Base-by-base conservation (phyloP, 2,888 invertebrate species). In the Lasius fuliginosus region DNA sequence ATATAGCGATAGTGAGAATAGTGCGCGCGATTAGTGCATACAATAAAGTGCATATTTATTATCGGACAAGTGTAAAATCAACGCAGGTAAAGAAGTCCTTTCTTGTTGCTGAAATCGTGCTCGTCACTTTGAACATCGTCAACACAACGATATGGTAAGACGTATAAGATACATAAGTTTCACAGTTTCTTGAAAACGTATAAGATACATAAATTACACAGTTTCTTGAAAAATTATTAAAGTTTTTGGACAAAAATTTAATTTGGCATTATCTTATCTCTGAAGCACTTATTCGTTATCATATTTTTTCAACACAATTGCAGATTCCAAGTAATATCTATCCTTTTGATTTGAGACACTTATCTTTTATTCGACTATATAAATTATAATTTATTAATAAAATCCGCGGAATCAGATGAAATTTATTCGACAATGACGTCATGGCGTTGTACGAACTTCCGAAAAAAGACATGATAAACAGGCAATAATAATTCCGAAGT, bases 141-240 rank as follows among this genome's bases (percentile, higher is more conserved):
- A 27, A 58, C 11, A 46, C 67, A 36, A 40, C 18, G 11, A 77
- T 77, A 83, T 83, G 83, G 83, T 83, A 83, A 83, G 75, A 75
- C 15, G 15, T n/a, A 3, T 12, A 64, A 5, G 9, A 42, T 1
- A 15, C 11, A 36, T 11, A 3, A n/a, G 18, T 46, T n/a, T n/a
- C n/a, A n/a, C n/a, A n/a, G n/a, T n/a, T n/a, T n/a, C n/a, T n/a
- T n/a, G n/a, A n/a, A n/a, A n/a, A 75, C 15, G 15, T n/a, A 3
- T 12, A 64, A 5, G 9, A 42, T 1, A 15, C 11, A 36, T 11
- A 3, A n/a, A n/a, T n/a, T n/a, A n/a, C n/a, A n/a, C n/a, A n/a
- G 18, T 46, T 71, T 68, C 6, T 6, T 40, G 27, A 27, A 3
- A 33, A 65, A 27, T 5, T 30, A 18, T 1, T 3, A 23, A 23